phyloP scores from a whole-genome alignment of 2,113 vertebrate species.

The Rhinopithecus roxellana region DNA sequence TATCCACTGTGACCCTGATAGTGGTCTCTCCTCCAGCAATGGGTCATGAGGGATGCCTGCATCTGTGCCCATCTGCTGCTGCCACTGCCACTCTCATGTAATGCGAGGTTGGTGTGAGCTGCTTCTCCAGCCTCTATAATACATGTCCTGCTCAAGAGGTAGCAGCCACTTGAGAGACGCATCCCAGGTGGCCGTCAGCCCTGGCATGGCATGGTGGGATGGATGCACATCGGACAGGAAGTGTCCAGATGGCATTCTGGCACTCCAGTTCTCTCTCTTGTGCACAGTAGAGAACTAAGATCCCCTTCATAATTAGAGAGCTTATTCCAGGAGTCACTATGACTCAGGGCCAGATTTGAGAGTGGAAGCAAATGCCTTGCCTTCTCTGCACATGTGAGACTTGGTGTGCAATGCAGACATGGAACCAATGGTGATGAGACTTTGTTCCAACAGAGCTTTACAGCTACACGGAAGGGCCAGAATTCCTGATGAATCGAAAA shows the following conservation, averaged over 20 bases:
- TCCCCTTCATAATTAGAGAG: neutral
- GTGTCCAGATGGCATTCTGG: neutral
- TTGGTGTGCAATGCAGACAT: neutral
- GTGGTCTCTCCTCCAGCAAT: neutral
- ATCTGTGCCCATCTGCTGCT: neutral
- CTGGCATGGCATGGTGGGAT: neutral
- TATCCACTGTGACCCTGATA: neutral
- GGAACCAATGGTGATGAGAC: neutral
- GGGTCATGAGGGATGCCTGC: neutral
- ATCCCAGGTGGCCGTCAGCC: neutral
- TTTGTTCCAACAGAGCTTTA: constrained; percentile 90
- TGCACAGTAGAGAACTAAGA: neutral
- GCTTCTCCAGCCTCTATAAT: neutral
- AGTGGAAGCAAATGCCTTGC: neutral
- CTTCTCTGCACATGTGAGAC: neutral
- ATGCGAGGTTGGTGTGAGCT: neutral
- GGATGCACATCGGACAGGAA: neutral
- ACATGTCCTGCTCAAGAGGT: neutral
- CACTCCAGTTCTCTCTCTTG: neutral
- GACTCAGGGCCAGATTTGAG: neutral
- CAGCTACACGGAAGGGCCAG: constrained; percentile 97
- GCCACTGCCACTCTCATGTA: neutral
- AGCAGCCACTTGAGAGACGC: neutral
- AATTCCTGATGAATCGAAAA: constrained; percentile 95
- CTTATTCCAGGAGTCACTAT: neutral